Base-by-base conservation (phyloP, 2,888 invertebrate species). In the Lamellibrachia columna region DNA sequence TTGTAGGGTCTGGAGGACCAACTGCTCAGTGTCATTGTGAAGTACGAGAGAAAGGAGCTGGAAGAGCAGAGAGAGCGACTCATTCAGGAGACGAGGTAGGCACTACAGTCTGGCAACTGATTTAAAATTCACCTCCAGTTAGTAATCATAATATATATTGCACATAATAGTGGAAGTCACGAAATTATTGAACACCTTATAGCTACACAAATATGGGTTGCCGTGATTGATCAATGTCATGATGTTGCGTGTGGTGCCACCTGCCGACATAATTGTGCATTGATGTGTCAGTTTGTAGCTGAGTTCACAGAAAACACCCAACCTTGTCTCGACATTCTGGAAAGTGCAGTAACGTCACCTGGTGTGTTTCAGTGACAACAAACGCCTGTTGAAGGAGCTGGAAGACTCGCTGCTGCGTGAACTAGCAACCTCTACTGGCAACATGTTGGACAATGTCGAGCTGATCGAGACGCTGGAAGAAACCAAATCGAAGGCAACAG, bases 391-490 rank as follows among this genome's bases (percentile, higher is more conserved):
- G 92, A 98, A 98, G 93, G 98, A 98, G 91, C 97, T 99, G 0
- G 99, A 99, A 95, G 98, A 99, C 96, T 98, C 98, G 0, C 96
- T 99, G 92, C 97, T 99, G 2, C 97, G 98, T 91, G 98, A 99
- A 96, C 97, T 99, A 94, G 98, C 98, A 1, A 98, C 98, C 0
- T 98, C 98, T 0, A 98, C 98, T 0, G 91, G 98, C 28, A 98
- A 98, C 96, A 99, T 99, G 98, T 97, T 99, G 95, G 99, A 99
- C 95, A 99, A 99, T 95, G 97, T 98, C 0, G 98, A 99, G 95
- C 97, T 99, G 9, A 97, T 99, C 28, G 97, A 98, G 93, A 98
- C 98, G 0, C 97, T 99, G 92, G 99, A 99, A 95, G 98, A 98
- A 94, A 98, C 98, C 8, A 99, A 99, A 97, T 97, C 97, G 0